phyloP scores from a whole-genome alignment of 2,797 vertebrate species.

The Dryobates pubescens region DNA sequence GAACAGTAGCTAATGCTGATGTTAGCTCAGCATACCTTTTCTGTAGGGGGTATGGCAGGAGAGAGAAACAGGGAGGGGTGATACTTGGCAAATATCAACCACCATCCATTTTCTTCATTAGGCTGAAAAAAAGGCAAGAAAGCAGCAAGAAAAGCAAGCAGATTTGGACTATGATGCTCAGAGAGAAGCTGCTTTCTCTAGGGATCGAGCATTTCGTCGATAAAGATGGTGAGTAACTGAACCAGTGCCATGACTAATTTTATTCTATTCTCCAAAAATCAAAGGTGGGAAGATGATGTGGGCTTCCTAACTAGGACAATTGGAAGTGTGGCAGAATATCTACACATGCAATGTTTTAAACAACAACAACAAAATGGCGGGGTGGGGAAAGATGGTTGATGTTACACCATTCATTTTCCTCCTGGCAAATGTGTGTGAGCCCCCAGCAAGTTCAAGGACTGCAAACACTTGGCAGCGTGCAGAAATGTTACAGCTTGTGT shows the following conservation, averaged over 20 bases:
- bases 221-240: slow-evolving; percentile 82
- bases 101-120: not conserved
- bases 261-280: slow-evolving; percentile 74
- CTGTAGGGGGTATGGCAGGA: no score
- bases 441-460: not conserved
- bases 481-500: not conserved
- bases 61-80: not conserved
- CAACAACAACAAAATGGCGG: not conserved
- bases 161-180: slow-evolving; percentile 73
- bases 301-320: slow-evolving; percentile 62
- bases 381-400: not conserved
- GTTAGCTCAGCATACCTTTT: not conserved
- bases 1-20: not conserved
- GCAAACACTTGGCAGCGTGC: not conserved
- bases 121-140: slow-evolving; percentile 59
- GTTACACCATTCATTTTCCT: not conserved
- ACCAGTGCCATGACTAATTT: slow-evolving; percentile 70
- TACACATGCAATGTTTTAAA: not conserved
- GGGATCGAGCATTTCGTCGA: slow-evolving; percentile 80
- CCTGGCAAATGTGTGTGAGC: not conserved
- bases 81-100: not conserved
- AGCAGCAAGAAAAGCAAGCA: slow-evolving; percentile 72
- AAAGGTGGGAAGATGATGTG: slow-evolving; percentile 65
- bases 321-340: not conserved
- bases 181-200: slow-evolving; percentile 70